phyloP scores from a whole-genome alignment of 2,113 vertebrate genomes.

The Burhinus oedicnemus region DNA sequence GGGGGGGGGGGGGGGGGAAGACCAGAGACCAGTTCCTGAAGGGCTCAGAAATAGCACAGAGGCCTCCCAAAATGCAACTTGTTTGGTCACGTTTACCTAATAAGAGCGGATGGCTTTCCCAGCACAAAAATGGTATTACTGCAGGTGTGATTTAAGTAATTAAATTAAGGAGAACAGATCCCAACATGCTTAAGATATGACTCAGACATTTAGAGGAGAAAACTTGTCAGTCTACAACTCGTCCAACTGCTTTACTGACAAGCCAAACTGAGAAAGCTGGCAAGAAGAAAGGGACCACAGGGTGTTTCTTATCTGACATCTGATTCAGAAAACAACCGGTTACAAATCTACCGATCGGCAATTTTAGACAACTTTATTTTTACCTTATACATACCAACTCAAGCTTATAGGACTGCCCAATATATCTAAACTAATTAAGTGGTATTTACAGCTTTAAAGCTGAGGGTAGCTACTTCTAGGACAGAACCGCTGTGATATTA shows the following conservation, averaged over 20 bases:
- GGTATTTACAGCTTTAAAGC: slow-evolving; percentile 53
- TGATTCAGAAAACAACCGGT: slow-evolving; percentile 36
- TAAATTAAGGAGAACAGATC: slow-evolving; percentile 40
- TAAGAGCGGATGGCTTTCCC: slow-evolving; percentile 9
- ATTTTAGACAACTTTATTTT: slow-evolving; percentile 66
- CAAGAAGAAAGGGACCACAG: neutral
- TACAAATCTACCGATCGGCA: slow-evolving; percentile 41
- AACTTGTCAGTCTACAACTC: slow-evolving; percentile 36
- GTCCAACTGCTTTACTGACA: slow-evolving; percentile 34
- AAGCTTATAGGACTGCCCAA: slow-evolving; percentile 47
- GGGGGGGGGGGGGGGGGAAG: fast-evolving
- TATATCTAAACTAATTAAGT: slow-evolving; percentile 35
- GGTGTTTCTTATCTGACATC: slow-evolving; percentile 44
- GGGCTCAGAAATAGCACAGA: neutral
- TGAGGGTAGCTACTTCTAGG: slow-evolving; percentile 49
- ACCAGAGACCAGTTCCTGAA: neutral
- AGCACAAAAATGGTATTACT: neutral
- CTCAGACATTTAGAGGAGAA: slow-evolving; percentile 33
- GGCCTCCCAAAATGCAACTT: slow-evolving; percentile 28
- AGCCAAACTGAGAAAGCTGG: slow-evolving; percentile 22
- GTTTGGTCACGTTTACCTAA: slow-evolving; percentile 28
- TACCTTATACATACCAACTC: slow-evolving; percentile 31
- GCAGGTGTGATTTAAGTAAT: slow-evolving; percentile 61
- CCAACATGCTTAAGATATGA: slow-evolving; percentile 48
- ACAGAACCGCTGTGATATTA: slow-evolving; percentile 58